phyloP scores from a whole-genome alignment of 1,140 invertebrate species.

The Bombus fervidus region DNA sequence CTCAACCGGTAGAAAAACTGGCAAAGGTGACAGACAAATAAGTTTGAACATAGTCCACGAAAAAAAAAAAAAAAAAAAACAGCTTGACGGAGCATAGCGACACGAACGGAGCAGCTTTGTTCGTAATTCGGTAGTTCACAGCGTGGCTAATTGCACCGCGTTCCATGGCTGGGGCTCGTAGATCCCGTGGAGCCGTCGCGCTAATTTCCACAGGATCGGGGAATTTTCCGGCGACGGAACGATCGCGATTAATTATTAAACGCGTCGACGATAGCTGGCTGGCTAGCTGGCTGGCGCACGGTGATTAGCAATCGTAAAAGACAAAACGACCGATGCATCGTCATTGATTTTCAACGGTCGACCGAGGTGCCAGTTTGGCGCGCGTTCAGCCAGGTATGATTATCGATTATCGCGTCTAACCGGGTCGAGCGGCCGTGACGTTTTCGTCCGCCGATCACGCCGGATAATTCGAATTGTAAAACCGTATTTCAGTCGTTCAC shows the following conservation, averaged over 20 bases:
- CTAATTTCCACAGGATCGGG: conserved; percentile 27
- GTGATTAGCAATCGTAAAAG: conserved; percentile 50
- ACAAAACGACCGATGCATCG: conserved; percentile 36
- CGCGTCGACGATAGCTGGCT: conserved; percentile 1
- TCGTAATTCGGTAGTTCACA: conserved; percentile 11
- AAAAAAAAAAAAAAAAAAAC: background rate
- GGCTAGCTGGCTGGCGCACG: conserved; percentile 1
- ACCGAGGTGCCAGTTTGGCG: conserved; percentile 49
- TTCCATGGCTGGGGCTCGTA: conserved; percentile 11
- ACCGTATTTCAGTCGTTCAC: conserved; percentile 37
- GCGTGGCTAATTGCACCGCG: conserved; percentile 31
- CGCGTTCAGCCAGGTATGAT: conserved; percentile 51
- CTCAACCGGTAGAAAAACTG: too few relatives aligned
- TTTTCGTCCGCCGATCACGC: conserved; percentile 42
- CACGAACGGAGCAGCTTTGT: background rate
- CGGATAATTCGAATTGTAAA: conserved; percentile 56
- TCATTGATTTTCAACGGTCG: conserved; percentile 49
- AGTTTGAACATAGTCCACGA: background rate
- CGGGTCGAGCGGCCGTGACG: conserved; percentile 50
- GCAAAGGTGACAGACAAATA: too few relatives aligned
- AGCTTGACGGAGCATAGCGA: background rate
- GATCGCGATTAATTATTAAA: conserved; percentile 51
- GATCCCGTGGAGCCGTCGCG: background rate
- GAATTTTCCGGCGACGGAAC: conserved; percentile 39
- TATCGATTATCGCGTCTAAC: conserved; percentile 53